phyloP scores from a whole-genome alignment of 2,888 invertebrate genomes.

The Ormyrus nitidulus region DNA sequence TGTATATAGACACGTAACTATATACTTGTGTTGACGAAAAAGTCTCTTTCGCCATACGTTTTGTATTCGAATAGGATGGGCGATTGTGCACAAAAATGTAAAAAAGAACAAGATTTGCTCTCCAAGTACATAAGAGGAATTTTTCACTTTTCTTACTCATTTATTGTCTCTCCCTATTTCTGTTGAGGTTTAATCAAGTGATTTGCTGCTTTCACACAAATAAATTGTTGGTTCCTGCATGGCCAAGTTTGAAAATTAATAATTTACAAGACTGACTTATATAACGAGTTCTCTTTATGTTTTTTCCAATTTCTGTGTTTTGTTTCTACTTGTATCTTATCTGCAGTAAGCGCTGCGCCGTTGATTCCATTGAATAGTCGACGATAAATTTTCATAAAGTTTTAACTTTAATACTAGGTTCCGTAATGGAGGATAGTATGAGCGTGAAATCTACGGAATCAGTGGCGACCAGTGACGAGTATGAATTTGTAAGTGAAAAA shows the following conservation, averaged over 20 bases:
- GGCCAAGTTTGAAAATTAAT: not conserved
- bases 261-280: constrained; percentile 30
- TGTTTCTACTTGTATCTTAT: constrained; percentile 32
- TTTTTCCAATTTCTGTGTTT: constrained; percentile 18
- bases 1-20: not conserved
- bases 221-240: not conserved
- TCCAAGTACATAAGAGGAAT: not conserved
- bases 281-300: constrained; percentile 2
- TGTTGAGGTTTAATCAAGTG: not conserved
- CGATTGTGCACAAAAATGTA: constrained; percentile 13
- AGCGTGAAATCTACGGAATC: constrained; percentile 83
- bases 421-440: constrained; percentile 81
- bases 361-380: no score
- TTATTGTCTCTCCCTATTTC: not conserved
- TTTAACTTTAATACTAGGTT: constrained; percentile 61
- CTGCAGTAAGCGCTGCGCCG: not conserved
- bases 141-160: not conserved
- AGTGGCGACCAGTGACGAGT: constrained; percentile 82
- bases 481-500: constrained; percentile 81
- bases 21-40: constrained; percentile 16
- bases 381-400: not conserved
- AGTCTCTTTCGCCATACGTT: not conserved
- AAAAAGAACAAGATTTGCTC: not conserved
- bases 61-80: constrained; percentile 48
- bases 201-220: not conserved